phyloP scores from a whole-genome alignment of 2,113 vertebrate genomes.

The Rhinolophus sinicus region DNA sequence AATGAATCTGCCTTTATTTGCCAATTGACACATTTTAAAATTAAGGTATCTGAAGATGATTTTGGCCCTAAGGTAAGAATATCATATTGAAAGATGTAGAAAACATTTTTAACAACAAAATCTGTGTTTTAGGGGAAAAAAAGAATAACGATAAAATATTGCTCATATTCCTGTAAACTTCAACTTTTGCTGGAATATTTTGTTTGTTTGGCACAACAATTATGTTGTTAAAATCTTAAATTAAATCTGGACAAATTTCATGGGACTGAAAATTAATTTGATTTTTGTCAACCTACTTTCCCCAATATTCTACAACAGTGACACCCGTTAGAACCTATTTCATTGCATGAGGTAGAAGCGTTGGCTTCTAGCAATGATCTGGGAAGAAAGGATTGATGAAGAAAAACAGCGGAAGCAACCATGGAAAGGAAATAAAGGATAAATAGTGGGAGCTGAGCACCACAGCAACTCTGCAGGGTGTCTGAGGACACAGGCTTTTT shows the following conservation, averaged over 20 bases:
- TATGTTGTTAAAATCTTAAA: not conserved
- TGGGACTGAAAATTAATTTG: constrained; percentile 23
- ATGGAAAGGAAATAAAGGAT: constrained; percentile 9
- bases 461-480: not conserved
- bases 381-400: not conserved
- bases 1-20: constrained; percentile 25
- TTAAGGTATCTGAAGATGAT: constrained; percentile 29
- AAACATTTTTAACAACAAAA: constrained; percentile 50
- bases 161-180: constrained; percentile 38
- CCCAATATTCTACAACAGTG: not conserved
- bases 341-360: not conserved
- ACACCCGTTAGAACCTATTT: not conserved
- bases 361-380: not conserved
- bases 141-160: constrained; percentile 44
- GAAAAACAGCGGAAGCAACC: not conserved
- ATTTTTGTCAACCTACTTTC: not conserved
- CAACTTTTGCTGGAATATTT: not conserved
- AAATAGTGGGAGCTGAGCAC: not conserved
- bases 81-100: constrained; percentile 17
- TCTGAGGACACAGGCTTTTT: not conserved
- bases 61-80: not conserved
- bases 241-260: constrained; percentile 27
- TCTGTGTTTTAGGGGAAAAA: not conserved
- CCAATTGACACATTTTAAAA: not conserved
- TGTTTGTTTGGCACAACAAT: constrained; percentile 48